Percentiles rank a stretch among this genome's conserved stretches.
These are phyloP conservation scores for Pseudomyrmex sp. DNA, from an alignment of 1,140 invertebrate genomes.

Conservation along the genomic window DNA sequence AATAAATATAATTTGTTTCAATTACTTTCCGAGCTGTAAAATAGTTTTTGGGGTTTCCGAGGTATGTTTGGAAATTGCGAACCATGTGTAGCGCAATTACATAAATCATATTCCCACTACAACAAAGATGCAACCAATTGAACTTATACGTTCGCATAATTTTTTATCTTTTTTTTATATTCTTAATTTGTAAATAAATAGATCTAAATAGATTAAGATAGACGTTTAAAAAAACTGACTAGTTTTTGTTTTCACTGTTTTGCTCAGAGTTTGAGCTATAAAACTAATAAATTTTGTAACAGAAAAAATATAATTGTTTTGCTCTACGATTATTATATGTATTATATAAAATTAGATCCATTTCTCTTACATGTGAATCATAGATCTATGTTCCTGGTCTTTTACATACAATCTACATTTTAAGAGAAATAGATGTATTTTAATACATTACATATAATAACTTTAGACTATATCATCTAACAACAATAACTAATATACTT, in stretches of 20 bases:
- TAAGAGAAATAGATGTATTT: too few species aligned
- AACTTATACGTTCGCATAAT: conserved; percentile 24
- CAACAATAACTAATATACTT: not conserved
- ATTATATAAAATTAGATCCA: not conserved
- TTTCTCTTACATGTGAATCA: conserved; percentile 14
- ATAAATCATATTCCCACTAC: conserved; percentile 7
- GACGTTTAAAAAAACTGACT: conserved; percentile 60
- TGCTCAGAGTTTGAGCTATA: not conserved
- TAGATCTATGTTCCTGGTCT: not conserved
- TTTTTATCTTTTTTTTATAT: conserved; percentile 18
- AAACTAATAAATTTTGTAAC: conserved; percentile 5
- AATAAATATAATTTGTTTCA: conserved; percentile 20
- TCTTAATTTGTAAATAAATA: conserved; percentile 47
- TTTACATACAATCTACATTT: too few species aligned
- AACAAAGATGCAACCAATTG: conserved; percentile 37
- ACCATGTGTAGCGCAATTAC: not conserved
- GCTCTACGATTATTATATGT: not conserved
- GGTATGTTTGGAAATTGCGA: conserved; percentile 8
- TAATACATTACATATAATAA: not conserved
- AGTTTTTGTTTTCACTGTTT: conserved; percentile 18
- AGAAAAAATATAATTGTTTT: conserved; percentile 21
- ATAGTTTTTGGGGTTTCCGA: not conserved
- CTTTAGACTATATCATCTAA: not conserved
- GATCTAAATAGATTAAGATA: not conserved
- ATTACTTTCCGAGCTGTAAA: conserved; percentile 7